Conservation (phyloP, 2,113 vertebrate species). For the Tamias sibiricus region DNA sequence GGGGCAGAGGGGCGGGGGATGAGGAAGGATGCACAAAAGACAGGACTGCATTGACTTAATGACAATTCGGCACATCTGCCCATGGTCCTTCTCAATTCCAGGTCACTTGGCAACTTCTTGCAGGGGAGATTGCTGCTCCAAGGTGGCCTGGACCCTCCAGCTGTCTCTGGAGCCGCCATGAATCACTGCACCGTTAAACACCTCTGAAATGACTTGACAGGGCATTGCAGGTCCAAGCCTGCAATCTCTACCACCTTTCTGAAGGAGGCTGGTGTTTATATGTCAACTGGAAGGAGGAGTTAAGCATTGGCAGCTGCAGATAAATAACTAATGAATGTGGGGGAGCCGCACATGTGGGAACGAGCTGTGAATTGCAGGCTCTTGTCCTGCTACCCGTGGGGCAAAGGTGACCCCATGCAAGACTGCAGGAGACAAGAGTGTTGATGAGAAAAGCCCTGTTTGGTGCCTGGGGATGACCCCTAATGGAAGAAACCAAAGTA, state of each 20-base stretch:
- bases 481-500: background rate
- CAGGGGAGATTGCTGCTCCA: too few species aligned
- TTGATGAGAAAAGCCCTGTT: background rate
- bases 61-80: background rate
- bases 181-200: background rate
- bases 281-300: slow-evolving; percentile 70
- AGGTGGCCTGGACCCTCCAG: background rate
- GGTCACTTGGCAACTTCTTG: background rate
- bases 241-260: slow-evolving; percentile 62
- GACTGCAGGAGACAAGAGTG: background rate
- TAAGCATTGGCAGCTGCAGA: slow-evolving; percentile 40
- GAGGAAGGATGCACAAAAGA: background rate
- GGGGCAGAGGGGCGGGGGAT: too few species aligned
- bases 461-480: too few species aligned
- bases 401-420: background rate
- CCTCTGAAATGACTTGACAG: too few species aligned
- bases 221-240: slow-evolving; percentile 33
- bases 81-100: rapidly evolving
- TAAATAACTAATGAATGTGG: slow-evolving; percentile 49
- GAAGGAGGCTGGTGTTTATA: slow-evolving; percentile 48
- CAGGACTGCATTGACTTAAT: too few species aligned
- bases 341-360: background rate
- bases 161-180: background rate
- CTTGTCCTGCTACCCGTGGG: too few species aligned
- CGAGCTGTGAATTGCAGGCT: rapidly evolving